phyloP scores from a whole-genome alignment of 2,797 vertebrate species.

The Phrynocephalus forsythii region DNA sequence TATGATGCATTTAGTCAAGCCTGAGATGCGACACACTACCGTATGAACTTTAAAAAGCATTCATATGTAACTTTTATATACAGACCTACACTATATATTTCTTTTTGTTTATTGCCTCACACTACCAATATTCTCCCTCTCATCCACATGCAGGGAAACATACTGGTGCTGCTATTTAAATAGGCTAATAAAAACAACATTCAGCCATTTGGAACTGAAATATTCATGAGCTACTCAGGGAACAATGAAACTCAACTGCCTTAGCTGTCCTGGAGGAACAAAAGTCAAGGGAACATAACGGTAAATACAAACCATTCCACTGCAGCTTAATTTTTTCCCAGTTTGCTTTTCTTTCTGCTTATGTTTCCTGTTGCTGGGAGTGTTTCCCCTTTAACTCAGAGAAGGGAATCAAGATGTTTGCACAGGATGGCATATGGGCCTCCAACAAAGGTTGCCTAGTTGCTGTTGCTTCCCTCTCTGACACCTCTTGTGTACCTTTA shows the following conservation, averaged over 20 bases:
- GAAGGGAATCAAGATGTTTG: slow-evolving; percentile 1
- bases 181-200: slow-evolving; percentile 74
- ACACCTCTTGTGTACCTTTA: background rate
- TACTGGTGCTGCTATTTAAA: slow-evolving; percentile 73
- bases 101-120: slow-evolving; percentile 66
- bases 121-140: slow-evolving; percentile 66
- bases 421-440: background rate
- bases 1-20: slow-evolving; percentile 41
- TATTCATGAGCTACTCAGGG: slow-evolving; percentile 77
- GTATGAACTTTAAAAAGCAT: slow-evolving; percentile 60
- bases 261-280: slow-evolving; percentile 74
- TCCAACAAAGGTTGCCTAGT: background rate
- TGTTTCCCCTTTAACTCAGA: slow-evolving; percentile 42
- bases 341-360: slow-evolving; percentile 47
- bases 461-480: background rate
- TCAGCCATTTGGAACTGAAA: slow-evolving; percentile 78
- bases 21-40: slow-evolving; percentile 43
- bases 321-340: slow-evolving; percentile 61
- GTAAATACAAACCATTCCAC: slow-evolving; percentile 65
- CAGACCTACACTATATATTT: slow-evolving; percentile 50
- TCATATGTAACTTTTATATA: slow-evolving; percentile 60
- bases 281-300: slow-evolving; percentile 68
- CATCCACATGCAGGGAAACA: slow-evolving; percentile 68
- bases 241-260: slow-evolving; percentile 77
- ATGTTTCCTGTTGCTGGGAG: slow-evolving; percentile 58